phyloP scores from a whole-genome alignment of 2,113 vertebrate species.

The Jacana jacana region DNA sequence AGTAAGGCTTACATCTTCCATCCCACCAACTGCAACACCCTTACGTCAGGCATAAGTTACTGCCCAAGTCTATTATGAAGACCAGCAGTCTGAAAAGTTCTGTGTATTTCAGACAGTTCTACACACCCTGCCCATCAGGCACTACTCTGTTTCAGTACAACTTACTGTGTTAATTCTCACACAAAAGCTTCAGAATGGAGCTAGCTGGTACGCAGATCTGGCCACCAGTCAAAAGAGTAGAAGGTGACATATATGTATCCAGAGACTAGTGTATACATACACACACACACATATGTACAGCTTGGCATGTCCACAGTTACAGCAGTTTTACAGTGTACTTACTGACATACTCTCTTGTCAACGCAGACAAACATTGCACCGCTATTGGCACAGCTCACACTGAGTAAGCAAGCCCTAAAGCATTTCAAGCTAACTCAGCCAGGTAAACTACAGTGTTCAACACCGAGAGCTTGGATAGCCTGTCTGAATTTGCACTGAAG shows the following conservation, averaged over 20 bases:
- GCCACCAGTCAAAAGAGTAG: background rate
- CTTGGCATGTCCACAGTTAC: background rate
- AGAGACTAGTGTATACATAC: background rate
- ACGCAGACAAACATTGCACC: background rate
- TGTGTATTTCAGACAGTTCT: background rate
- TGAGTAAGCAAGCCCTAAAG: background rate
- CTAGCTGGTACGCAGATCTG: background rate
- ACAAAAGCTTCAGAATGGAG: background rate
- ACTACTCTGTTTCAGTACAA: background rate
- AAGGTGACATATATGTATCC: background rate
- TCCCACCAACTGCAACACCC: background rate
- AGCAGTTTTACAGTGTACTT: background rate
- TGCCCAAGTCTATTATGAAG: background rate
- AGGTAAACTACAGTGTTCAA: background rate
- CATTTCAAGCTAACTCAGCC: background rate
- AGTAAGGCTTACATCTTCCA: background rate
- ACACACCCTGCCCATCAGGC: background rate
- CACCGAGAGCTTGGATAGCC: background rate
- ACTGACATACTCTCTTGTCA: background rate
- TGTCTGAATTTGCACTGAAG: background rate
- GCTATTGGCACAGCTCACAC: background rate
- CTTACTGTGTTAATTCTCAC: background rate
- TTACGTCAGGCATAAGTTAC: background rate
- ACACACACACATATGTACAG: accelerated
- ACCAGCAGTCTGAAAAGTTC: background rate